Percentiles rank a stretch among this genome's conserved stretches.
Evolutionary conservation across 2,888 invertebrate genomes (phyloP).

Genomic region (Hofmannophila pseudospretella): DNA sequence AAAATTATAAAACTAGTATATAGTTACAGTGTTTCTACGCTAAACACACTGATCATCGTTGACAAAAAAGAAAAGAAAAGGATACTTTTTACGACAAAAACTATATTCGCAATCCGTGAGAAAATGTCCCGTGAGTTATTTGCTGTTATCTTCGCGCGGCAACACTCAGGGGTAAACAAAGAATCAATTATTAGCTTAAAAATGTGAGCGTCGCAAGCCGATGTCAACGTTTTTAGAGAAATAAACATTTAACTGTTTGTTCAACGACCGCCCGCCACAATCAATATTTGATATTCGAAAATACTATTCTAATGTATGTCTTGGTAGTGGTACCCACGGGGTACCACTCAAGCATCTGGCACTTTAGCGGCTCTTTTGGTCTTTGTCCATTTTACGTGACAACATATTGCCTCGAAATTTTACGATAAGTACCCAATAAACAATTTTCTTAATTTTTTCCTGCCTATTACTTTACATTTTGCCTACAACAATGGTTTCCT

Average conservation of each 20-base stretch:
- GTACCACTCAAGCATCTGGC: conserved; percentile 53
- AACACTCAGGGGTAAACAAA: conserved; percentile 65
- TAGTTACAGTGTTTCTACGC: too few relatives aligned
- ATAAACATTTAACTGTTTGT: conserved; percentile 73
- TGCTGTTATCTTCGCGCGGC: conserved; percentile 53
- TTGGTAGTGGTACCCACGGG: conserved; percentile 51
- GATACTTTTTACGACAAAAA: too few relatives aligned
- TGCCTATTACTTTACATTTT: too few relatives aligned
- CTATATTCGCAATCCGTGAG: conserved; percentile 43
- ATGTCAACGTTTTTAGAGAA: conserved; percentile 70
- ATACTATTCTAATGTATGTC: conserved; percentile 75
- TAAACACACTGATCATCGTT: too few relatives aligned
- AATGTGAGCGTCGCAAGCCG: conserved; percentile 62
- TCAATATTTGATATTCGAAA: conserved; percentile 76
- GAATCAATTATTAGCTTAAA: conserved; percentile 73
- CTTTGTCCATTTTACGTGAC: conserved; percentile 47
- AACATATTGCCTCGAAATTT: conserved; percentile 16
- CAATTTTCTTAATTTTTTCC: too few relatives aligned
- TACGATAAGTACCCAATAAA: background rate
- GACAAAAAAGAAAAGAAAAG: too few relatives aligned
- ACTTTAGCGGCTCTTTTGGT: conserved; percentile 70
- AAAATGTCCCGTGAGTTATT: conserved; percentile 47
- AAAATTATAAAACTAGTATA: too few relatives aligned
- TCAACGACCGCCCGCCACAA: conserved; percentile 68
- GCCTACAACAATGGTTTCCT: too few relatives aligned